phyloP scores from a whole-genome alignment of 2,888 invertebrate species.

The Rhamnusium bicolor region DNA sequence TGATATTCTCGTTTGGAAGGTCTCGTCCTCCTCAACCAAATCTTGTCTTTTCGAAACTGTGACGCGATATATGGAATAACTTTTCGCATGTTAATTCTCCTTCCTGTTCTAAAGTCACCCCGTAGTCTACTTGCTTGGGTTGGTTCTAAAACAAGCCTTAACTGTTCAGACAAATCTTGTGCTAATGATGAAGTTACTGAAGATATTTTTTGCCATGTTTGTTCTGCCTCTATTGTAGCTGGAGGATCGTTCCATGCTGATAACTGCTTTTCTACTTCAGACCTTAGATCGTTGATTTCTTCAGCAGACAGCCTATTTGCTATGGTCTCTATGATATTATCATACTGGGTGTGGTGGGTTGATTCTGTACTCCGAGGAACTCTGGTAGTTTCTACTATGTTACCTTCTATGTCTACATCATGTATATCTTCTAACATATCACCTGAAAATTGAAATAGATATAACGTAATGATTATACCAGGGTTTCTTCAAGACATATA shows the following conservation, averaged over 20 bases:
- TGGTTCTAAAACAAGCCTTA: constrained; percentile 95
- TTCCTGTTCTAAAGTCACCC: constrained; percentile 97
- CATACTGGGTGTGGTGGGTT: constrained; percentile 81
- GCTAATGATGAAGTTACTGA: constrained; percentile 78
- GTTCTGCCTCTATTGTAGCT: constrained; percentile 70
- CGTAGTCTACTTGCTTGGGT: constrained; percentile 92
- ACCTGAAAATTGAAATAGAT: constrained; percentile 51
- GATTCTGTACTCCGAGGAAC: constrained; percentile 82
- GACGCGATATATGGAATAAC: constrained; percentile 99
- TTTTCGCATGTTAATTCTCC: constrained; percentile 97
- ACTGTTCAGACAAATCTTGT: constrained; percentile 91
- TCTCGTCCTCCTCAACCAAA: constrained; percentile 96
- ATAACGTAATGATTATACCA: too few relatives aligned
- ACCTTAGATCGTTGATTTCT: constrained; percentile 70
- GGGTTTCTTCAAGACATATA: too few relatives aligned
- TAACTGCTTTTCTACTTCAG: constrained; percentile 72
- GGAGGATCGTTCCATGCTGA: constrained; percentile 72
- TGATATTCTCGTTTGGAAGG: constrained; percentile 97
- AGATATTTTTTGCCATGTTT: constrained; percentile 78
- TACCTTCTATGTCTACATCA: constrained; percentile 83
- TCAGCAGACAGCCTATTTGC: constrained; percentile 60
- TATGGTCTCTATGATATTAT: constrained; percentile 53
- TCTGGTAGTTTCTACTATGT: constrained; percentile 77
- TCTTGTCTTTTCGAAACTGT: constrained; percentile 98
- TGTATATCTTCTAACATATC: constrained; percentile 66